These are phyloP conservation scores for Brachypalpus laphriformis DNA, from an alignment of 2,888 invertebrate genomes.

Conservation along the genomic window DNA sequence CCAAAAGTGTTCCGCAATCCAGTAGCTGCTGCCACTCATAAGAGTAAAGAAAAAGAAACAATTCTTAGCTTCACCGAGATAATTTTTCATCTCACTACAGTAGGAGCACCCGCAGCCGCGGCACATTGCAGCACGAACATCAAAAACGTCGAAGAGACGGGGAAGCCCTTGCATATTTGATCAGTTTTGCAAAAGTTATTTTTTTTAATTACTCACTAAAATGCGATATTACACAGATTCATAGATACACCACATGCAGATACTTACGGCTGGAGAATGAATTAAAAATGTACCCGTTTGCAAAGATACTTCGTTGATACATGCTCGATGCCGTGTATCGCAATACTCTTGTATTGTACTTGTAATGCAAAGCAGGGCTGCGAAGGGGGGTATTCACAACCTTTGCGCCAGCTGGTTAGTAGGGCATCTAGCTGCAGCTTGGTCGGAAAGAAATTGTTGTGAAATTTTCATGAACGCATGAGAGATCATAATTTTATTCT, in stretches of 20 bases:
- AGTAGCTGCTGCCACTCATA: constrained; percentile 52
- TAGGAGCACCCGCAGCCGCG: background rate
- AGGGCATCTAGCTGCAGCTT: constrained; percentile 40
- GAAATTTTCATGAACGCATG: constrained; percentile 63
- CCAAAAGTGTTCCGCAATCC: constrained; percentile 64
- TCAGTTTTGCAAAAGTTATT: constrained; percentile 70
- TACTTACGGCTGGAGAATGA: constrained; percentile 1
- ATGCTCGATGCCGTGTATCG: constrained; percentile 46
- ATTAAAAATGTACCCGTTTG: constrained; percentile 21
- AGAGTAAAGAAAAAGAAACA: constrained; percentile 45
- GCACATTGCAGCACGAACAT: constrained; percentile 23
- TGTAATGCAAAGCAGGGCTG: constrained; percentile 22
- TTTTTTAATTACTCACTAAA: constrained; percentile 68
- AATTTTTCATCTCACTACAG: constrained; percentile 70
- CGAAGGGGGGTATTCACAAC: constrained; percentile 56
- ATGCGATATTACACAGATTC: constrained; percentile 43
- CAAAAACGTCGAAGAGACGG: constrained; percentile 61
- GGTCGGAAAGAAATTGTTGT: constrained; percentile 48
- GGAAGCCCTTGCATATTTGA: constrained; percentile 72
- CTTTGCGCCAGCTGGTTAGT: constrained; percentile 52
- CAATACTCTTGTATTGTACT: constrained; percentile 47
- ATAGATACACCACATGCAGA: constrained; percentile 14
- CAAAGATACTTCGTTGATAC: constrained; percentile 34
- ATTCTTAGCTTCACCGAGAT: constrained; percentile 56
- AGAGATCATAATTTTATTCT: constrained; percentile 61